phyloP scores from a whole-genome alignment of 2,113 vertebrate genomes.

The Aspiorhynchus laticeps region DNA sequence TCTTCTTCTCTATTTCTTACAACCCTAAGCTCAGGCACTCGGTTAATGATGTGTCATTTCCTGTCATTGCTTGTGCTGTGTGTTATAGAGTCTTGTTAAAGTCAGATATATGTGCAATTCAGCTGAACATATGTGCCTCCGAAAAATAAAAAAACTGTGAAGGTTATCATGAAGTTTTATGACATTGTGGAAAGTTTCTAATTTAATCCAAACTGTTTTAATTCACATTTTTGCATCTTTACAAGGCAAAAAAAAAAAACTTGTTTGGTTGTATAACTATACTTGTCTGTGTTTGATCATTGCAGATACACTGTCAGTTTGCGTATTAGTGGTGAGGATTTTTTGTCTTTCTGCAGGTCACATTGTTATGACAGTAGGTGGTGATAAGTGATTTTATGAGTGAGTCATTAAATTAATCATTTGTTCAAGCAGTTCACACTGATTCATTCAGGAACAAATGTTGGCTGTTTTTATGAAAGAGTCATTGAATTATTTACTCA shows the following conservation, averaged over 20 bases:
- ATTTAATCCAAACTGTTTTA: slow-evolving; percentile 3
- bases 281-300: background rate
- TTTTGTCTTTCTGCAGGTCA: background rate
- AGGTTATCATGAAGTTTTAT: slow-evolving; percentile 17
- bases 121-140: slow-evolving; percentile 13
- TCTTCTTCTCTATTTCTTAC: slow-evolving; percentile 16
- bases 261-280: background rate
- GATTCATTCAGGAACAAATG: background rate
- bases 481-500: background rate
- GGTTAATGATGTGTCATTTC: slow-evolving; percentile 58
- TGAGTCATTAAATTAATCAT: background rate
- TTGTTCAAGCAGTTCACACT: background rate
- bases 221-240: background rate
- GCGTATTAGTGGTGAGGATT: background rate
- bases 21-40: slow-evolving; percentile 37
- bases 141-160: slow-evolving; percentile 19
- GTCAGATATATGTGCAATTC: slow-evolving; percentile 40
- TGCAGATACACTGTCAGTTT: background rate
- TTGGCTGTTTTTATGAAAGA: background rate
- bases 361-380: background rate
- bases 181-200: slow-evolving; percentile 9
- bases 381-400: background rate
- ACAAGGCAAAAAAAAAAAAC: background rate
- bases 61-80: slow-evolving; percentile 42
- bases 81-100: slow-evolving; percentile 40